A percentile compares a stretch with the other conserved stretches of the same genome.
Evolutionary conservation across 2,888 invertebrate species (phyloP).

Genomic region (Notocelia uddmanniana): DNA sequence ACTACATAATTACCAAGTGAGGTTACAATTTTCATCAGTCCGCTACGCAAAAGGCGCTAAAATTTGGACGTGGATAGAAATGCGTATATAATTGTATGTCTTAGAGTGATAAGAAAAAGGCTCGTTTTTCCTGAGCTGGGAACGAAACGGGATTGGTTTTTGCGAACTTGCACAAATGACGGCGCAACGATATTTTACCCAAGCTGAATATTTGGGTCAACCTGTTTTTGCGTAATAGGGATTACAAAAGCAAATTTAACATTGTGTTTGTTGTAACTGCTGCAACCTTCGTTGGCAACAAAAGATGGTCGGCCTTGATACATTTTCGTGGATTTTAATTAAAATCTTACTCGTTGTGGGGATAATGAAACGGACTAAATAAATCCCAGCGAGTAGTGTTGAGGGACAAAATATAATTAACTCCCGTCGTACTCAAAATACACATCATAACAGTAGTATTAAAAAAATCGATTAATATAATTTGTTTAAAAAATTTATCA

Average conservation of each 20-base stretch:
- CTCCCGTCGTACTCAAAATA: conserved; percentile 52
- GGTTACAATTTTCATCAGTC: conserved; percentile 72
- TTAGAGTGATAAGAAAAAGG: conserved; percentile 65
- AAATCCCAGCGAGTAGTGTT: conserved; percentile 60
- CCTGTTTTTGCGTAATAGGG: conserved; percentile 83
- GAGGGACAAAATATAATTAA: conserved; percentile 63
- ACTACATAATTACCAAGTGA: conserved; percentile 72
- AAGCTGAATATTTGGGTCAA: conserved; percentile 83
- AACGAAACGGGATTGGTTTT: conserved; percentile 77
- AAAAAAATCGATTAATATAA: too few species aligned
- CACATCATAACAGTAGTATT: too few species aligned
- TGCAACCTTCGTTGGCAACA: conserved; percentile 75
- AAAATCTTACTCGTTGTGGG: conserved; percentile 78
- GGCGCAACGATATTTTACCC: conserved; percentile 80
- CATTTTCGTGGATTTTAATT: conserved; percentile 81
- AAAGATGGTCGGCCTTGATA: conserved; percentile 77
- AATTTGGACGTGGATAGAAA: conserved; percentile 59
- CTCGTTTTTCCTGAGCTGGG: conserved; percentile 65
- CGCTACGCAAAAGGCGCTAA: conserved; percentile 71
- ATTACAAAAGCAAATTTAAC: conserved; percentile 83
- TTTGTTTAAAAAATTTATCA: not conserved
- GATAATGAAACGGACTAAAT: conserved; percentile 74
- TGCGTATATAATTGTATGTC: conserved; percentile 68
- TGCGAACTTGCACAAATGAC: conserved; percentile 83
- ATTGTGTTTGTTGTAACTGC: conserved; percentile 80